Evolutionary conservation across 2,888 invertebrate species (phyloP).

Genomic region (Trichogramma dendrolimi): DNA sequence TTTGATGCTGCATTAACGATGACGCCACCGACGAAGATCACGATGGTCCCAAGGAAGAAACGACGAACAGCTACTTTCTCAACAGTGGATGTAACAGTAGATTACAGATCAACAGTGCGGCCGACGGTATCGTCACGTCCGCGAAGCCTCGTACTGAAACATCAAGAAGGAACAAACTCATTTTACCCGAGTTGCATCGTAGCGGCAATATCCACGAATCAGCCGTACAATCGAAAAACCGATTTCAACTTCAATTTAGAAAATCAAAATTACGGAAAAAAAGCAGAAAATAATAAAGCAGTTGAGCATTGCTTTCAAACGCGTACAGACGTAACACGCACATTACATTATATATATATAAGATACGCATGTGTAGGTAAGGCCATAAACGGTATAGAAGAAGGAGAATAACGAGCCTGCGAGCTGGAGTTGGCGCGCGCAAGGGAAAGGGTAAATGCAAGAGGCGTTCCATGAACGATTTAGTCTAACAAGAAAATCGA

Average conservation of each 20-base stretch:
- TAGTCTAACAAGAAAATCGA: constrained; percentile 45
- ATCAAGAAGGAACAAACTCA: constrained; percentile 17
- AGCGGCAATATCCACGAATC: no score
- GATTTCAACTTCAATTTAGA: no score
- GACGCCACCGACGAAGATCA: no score
- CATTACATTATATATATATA: no score
- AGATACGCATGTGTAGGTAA: background rate
- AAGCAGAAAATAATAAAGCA: no score
- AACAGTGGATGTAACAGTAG: constrained; percentile 37
- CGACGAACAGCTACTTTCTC: no score
- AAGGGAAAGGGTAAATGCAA: constrained; percentile 34
- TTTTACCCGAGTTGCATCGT: no score
- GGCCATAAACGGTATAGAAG: background rate
- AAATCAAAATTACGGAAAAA: no score
- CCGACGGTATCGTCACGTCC: constrained; percentile 36
- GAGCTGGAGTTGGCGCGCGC: constrained; percentile 13
- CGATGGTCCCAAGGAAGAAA: no score
- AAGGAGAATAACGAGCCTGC: background rate
- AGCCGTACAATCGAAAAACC: no score
- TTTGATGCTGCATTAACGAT: no score
- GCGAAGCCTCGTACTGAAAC: constrained; percentile 47
- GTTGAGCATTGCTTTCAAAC: background rate
- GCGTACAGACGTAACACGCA: background rate
- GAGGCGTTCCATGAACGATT: constrained; percentile 40
- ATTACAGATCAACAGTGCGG: constrained; percentile 34